Evolutionary conservation across 2,113 vertebrate genomes (phyloP).

Genomic region (Girardinichthys multiradiatus): DNA sequence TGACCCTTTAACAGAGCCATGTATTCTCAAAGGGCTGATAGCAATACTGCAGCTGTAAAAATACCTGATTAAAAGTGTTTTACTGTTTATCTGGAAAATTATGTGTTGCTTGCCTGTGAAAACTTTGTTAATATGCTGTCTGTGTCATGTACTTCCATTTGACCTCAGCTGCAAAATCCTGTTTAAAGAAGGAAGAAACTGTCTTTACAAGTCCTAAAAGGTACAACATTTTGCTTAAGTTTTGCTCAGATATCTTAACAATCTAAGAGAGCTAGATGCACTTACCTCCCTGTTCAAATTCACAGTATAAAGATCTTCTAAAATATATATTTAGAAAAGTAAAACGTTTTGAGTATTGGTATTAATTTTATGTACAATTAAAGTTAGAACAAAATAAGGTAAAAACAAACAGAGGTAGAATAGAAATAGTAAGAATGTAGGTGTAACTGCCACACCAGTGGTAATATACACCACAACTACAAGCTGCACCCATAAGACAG

Average conservation of each 20-base stretch:
- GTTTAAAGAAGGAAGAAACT: background rate
- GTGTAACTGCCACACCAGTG: background rate
- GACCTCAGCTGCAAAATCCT: background rate
- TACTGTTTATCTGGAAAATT: too few relatives aligned
- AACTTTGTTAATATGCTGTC: too few relatives aligned
- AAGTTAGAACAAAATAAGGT: background rate
- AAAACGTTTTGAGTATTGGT: too few relatives aligned
- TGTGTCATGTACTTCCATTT: background rate
- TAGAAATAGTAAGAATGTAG: slow-evolving; percentile 8
- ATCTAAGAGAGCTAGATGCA: too few relatives aligned
- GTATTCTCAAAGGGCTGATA: too few relatives aligned
- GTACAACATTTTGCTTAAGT: too few relatives aligned
- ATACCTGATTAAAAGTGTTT: too few relatives aligned
- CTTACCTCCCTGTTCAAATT: background rate
- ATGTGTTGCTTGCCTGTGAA: too few relatives aligned
- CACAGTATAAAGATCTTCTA: background rate
- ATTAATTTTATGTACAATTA: background rate
- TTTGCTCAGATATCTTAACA: background rate
- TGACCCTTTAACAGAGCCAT: too few relatives aligned
- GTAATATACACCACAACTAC: slow-evolving; percentile 19
- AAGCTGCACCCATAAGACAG: slow-evolving; percentile 20
- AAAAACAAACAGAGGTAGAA: background rate
- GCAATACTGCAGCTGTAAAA: too few relatives aligned
- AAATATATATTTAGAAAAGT: background rate
- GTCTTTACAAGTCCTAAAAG: background rate